phyloP scores from a whole-genome alignment of 2,113 vertebrate species.

The Planiliza haematocheilus region DNA sequence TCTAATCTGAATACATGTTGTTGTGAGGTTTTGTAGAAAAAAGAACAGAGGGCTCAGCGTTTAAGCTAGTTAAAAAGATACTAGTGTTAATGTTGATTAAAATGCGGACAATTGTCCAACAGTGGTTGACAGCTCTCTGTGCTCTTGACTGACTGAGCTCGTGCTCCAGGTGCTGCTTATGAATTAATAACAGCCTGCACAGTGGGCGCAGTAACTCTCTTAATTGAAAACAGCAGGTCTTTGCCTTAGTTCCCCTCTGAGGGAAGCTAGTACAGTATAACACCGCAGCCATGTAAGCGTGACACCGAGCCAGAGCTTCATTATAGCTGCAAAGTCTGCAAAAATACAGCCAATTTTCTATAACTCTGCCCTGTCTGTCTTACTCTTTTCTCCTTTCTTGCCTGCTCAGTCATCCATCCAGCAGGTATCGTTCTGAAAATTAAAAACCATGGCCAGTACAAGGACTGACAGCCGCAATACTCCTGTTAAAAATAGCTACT shows the following conservation, averaged over 20 bases:
- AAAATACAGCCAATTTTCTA: background rate
- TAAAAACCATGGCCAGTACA: constrained; percentile 6
- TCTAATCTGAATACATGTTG: too few species aligned
- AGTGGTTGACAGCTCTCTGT: constrained; percentile 12
- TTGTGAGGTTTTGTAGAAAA: too few species aligned
- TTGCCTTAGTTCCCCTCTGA: constrained; percentile 17
- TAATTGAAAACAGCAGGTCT: constrained; percentile 72
- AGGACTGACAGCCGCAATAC: constrained; percentile 8
- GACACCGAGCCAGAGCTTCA: constrained; percentile 22
- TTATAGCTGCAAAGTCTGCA: constrained; percentile 40
- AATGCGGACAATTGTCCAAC: background rate
- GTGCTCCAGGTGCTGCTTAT: constrained; percentile 58
- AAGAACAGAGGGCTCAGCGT: too few species aligned
- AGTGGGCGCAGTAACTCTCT: constrained; percentile 33
- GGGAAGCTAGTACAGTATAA: constrained; percentile 24
- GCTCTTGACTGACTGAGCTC: constrained; percentile 15
- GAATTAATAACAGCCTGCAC: constrained; percentile 51
- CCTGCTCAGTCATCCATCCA: background rate
- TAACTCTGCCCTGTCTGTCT: background rate
- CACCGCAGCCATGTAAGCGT: constrained; percentile 26
- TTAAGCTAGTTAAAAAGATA: too few species aligned
- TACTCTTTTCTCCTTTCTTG: too few species aligned
- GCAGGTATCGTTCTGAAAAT: background rate
- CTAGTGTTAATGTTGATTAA: too few species aligned
- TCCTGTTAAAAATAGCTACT: constrained; percentile 37